Percentiles rank a stretch among this genome's conserved stretches.
phyloP scores from a whole-genome alignment of 2,113 vertebrate species.

The Pelobates fuscus region DNA sequence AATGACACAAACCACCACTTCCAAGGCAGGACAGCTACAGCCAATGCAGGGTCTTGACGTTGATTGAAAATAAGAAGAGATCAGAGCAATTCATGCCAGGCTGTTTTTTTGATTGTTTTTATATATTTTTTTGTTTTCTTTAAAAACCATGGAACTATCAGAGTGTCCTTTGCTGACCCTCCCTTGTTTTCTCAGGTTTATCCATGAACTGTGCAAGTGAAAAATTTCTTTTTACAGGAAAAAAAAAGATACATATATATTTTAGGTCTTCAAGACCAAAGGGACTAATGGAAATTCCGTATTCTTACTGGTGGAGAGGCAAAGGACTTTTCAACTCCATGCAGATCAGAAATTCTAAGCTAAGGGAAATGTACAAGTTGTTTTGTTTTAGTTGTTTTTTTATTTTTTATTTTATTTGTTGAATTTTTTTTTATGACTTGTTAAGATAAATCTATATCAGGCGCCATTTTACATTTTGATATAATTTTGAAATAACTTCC shows the following conservation, averaged over 20 bases:
- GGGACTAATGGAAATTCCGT: constrained; percentile 20
- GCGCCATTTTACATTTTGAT: constrained; percentile 9
- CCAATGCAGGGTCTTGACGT: constrained; percentile 49
- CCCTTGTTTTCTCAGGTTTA: constrained; percentile 43
- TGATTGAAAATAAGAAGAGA: neutral
- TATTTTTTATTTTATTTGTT: constrained; percentile 11
- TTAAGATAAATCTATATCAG: constrained; percentile 19
- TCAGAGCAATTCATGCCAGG: neutral
- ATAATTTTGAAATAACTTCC: neutral
- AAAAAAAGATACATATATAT: constrained; percentile 35
- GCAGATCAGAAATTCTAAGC: constrained; percentile 9
- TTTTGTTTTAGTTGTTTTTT: constrained; percentile 22
- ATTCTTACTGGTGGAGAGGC: constrained; percentile 11
- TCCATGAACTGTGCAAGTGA: constrained; percentile 31
- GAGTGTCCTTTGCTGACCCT: constrained; percentile 18
- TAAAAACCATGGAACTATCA: neutral
- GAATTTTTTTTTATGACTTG: constrained; percentile 30
- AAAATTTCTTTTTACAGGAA: constrained; percentile 39
- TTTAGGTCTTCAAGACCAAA: constrained; percentile 34
- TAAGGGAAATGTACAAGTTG: constrained; percentile 41
- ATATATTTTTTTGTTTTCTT: neutral
- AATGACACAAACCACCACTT: constrained; percentile 41
- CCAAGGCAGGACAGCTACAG: constrained; percentile 12
- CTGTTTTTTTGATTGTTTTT: too few species aligned
- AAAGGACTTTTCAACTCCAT: neutral